phyloP scores from a whole-genome alignment of 1,140 invertebrate species.

The Trinorchestia longiramus region DNA sequence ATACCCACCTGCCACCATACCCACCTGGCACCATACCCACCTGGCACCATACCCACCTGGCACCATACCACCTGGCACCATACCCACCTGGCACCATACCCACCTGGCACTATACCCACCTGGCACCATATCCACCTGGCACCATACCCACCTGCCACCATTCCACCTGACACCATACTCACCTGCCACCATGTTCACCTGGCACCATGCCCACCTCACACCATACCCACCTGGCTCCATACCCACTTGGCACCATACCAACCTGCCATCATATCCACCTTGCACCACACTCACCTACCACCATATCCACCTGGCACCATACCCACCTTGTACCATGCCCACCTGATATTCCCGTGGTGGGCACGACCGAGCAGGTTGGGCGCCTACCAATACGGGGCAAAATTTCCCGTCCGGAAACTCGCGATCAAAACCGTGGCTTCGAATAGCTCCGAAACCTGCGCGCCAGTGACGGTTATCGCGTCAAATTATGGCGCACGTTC shows the following conservation, averaged over 20 bases:
- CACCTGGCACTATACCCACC: not conserved
- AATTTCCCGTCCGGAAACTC: not conserved
- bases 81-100: not conserved
- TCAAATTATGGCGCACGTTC: conserved; percentile 37
- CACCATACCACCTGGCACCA: not conserved
- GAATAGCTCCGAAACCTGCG: not conserved
- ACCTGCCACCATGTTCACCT: too few species aligned
- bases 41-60: too few species aligned
- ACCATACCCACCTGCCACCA: too few species aligned
- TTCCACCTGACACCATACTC: too few species aligned
- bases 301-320: too few species aligned
- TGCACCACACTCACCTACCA: not conserved
- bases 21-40: not conserved
- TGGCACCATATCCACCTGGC: not conserved
- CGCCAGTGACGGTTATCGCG: conserved; percentile 19
- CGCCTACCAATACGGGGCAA: not conserved
- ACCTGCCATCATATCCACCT: not conserved
- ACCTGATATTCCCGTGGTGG: not conserved
- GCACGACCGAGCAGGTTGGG: not conserved
- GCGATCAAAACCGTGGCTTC: not conserved
- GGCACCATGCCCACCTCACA: too few species aligned
- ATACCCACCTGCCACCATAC: too few species aligned
- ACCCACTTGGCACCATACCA: not conserved
- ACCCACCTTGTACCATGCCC: not conserved
- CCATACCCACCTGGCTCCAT: not conserved